phyloP scores from a whole-genome alignment of 2,113 vertebrate genomes.

The Taurulus bubalis region DNA sequence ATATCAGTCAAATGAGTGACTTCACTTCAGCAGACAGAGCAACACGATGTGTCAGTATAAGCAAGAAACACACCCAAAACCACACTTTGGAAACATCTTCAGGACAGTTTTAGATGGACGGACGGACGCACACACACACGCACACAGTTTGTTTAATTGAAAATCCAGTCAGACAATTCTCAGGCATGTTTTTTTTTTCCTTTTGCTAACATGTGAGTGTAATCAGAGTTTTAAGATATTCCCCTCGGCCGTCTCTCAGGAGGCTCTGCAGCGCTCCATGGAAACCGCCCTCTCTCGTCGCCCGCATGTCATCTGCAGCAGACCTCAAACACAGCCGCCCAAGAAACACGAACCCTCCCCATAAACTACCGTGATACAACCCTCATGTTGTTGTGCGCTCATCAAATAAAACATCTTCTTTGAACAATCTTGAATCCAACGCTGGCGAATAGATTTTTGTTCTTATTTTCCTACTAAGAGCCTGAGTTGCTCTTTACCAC shows the following conservation, averaged over 20 bases:
- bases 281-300: constrained; percentile 72
- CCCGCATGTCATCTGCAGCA: constrained; percentile 56
- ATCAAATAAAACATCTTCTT: neutral
- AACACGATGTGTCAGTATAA: constrained; percentile 60
- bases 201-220: constrained; percentile 32
- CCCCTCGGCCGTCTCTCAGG: constrained; percentile 71
- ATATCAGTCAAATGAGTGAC: constrained; percentile 59
- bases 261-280: constrained; percentile 80
- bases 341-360: constrained; percentile 33
- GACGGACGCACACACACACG: neutral
- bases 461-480: neutral
- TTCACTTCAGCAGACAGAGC: constrained; percentile 49
- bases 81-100: constrained; percentile 61
- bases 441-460: neutral
- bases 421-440: neutral
- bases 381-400: neutral
- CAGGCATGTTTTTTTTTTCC: constrained; percentile 7
- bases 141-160: constrained; percentile 23
- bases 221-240: constrained; percentile 59
- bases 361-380: neutral
- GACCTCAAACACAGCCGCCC: constrained; percentile 49
- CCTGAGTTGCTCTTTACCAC: constrained; percentile 10
- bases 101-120: constrained; percentile 26
- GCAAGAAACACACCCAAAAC: constrained; percentile 73
- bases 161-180: constrained; percentile 29